These are phyloP conservation scores for Peromyscus nudipes DNA, from an alignment of 2,797 vertebrate species.

Conservation along the genomic window DNA sequence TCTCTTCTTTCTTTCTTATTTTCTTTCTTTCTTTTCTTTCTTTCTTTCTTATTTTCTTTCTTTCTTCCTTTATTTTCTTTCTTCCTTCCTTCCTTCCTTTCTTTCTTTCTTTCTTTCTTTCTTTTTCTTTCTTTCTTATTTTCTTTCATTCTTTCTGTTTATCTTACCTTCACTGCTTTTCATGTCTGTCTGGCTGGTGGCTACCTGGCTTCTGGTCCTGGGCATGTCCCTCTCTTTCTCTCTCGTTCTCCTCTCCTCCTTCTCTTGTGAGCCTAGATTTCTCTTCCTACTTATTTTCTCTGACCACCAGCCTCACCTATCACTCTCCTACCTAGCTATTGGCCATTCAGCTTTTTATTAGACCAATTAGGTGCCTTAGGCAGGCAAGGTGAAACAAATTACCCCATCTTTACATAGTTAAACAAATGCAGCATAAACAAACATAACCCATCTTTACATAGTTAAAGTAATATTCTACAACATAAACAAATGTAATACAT, in stretches of 20 bases:
- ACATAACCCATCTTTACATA: background rate
- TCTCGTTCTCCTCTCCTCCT: background rate
- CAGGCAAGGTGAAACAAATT: background rate
- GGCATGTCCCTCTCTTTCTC: background rate
- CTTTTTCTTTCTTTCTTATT: too few relatives aligned
- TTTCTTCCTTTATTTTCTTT: too few relatives aligned
- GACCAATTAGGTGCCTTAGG: background rate
- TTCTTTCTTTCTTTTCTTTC: too few relatives aligned
- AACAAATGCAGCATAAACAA: background rate
- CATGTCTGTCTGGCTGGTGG: background rate
- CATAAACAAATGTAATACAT: background rate
- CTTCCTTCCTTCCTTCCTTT: too few relatives aligned
- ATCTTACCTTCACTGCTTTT: background rate
- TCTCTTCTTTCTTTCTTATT: too few relatives aligned
- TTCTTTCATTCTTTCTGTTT: too few relatives aligned
- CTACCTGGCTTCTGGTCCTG: background rate
- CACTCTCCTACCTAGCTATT: background rate
- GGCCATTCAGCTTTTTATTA: background rate
- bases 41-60: too few relatives aligned
- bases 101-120: too few relatives aligned
- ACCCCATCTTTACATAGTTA: background rate
- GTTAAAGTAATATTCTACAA: background rate
- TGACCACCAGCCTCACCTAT: background rate
- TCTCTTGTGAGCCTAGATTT: background rate
- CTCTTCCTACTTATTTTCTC: background rate